Base-by-base conservation (phyloP, 2,888 invertebrate species). In the Eristalis arbustorum region DNA sequence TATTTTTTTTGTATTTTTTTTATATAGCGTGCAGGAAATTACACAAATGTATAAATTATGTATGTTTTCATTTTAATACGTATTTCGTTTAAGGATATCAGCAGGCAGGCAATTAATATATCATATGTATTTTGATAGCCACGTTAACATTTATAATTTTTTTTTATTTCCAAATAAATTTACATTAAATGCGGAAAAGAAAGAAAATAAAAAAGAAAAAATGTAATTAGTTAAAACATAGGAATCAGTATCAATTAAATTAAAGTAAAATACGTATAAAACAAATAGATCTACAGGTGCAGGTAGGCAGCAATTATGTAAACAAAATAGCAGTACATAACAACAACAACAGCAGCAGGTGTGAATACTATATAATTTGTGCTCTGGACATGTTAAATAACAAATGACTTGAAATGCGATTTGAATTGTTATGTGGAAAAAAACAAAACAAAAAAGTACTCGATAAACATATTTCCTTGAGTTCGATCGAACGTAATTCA, bases 221-320 rank as follows among this genome's bases (percentile, higher is more conserved):
- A 89, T 89, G 87, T 85, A 89, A 89, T 89, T 91, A 90, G 89
- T 90, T 87, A 87, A 88, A 88, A 87, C 87, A 87, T 83, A 87
- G 87, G 87, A 83, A 79, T 87, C 87, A 87, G 83, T 87, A 79
- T 87, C 74, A 87, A 87, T 87, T 79, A 75, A 87, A 83, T 78
- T 78, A 87, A 87, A 87, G 64, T 87, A 87, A 87, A 87, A 83
- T 87, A 87, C 83, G 83, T 87, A 79, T 79, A 83, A 87, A 87
- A 78, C 71, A 77, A 83, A 79, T 67, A 78, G 78, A 68, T 57
- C 78, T 87, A 83, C 78, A 64, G 42, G 87, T 87, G 87, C 87
- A 84, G 59, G 75, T 62, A 76, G 67, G 61, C 63, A 73, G 59
- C 59, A 75, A 37, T 69, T 56, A 56, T n/a, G 10, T 22, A 56